Conservation (phyloP, 2,797 vertebrate genomes). For the Bufotes viridis region DNA sequence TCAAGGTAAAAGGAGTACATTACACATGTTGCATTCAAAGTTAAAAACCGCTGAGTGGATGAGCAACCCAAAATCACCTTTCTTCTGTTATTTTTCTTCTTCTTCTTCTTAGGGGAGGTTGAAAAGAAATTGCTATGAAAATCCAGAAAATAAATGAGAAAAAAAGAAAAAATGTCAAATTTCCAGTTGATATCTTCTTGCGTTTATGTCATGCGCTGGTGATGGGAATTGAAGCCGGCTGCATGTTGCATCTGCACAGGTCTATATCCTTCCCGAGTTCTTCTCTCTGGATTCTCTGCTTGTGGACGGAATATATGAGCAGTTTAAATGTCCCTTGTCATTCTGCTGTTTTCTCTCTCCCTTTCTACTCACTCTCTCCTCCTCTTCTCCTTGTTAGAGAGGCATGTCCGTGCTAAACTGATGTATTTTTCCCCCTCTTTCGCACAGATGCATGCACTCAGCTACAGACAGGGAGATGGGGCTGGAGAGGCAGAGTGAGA, state of each 20-base stretch:
- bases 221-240: conserved; percentile 24
- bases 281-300: conserved; percentile 29
- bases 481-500: conserved; percentile 53
- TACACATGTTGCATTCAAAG: conserved; percentile 78
- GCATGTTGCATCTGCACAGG: conserved; percentile 46
- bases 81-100: background rate
- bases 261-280: conserved; percentile 40
- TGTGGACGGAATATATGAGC: conserved; percentile 52
- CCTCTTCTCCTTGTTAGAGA: conserved; percentile 62
- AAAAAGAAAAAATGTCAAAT: background rate
- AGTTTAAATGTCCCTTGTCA: conserved; percentile 62
- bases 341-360: conserved; percentile 57
- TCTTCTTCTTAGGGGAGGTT: background rate
- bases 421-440: conserved; percentile 53
- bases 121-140: background rate
- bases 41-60: conserved; percentile 61
- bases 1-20: conserved; percentile 51
- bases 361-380: conserved; percentile 57
- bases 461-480: conserved; percentile 49
- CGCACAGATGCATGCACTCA: conserved; percentile 56
- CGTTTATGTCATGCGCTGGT: conserved; percentile 12
- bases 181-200: conserved; percentile 14
- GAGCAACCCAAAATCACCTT: conserved; percentile 15
- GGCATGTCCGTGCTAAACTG: conserved; percentile 62
- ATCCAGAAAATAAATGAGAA: background rate